These are phyloP conservation scores for Ostrea denselamellosa DNA, from an alignment of 1,140 invertebrate species.

Conservation along the genomic window DNA sequence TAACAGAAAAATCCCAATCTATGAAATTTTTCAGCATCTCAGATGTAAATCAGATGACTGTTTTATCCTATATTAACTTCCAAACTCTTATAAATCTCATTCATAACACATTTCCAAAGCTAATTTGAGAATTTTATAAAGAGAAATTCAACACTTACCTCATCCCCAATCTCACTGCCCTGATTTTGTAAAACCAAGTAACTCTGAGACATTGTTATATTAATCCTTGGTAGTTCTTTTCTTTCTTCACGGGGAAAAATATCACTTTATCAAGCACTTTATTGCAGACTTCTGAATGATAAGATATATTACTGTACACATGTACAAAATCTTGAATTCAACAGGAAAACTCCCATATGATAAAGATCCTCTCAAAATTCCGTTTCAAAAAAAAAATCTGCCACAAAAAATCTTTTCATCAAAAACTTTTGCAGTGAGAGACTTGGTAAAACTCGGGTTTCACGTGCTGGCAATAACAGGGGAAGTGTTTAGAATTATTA, in stretches of 20 bases:
- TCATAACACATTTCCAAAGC: neutral
- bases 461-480: slow-evolving; percentile 25
- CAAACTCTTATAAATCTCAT: neutral
- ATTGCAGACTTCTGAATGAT: slow-evolving; percentile 35
- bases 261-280: slow-evolving; percentile 20
- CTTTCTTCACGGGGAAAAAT: slow-evolving; percentile 11
- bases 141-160: neutral
- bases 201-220: slow-evolving; percentile 24
- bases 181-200: slow-evolving; percentile 21
- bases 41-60: neutral
- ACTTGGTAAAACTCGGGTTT: slow-evolving; percentile 26
- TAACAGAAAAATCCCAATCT: neutral
- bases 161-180: slow-evolving; percentile 15
- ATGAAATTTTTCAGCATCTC: neutral
- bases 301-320: slow-evolving; percentile 34
- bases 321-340: slow-evolving; percentile 29
- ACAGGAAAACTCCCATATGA: slow-evolving; percentile 30
- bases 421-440: slow-evolving; percentile 17
- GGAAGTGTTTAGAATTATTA: slow-evolving; percentile 38
- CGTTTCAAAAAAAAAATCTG: slow-evolving; percentile 29
- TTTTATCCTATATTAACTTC: neutral
- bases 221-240: neutral
- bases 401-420: slow-evolving; percentile 38
- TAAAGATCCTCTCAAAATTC: slow-evolving; percentile 39
- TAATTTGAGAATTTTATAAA: neutral